phyloP scores from a whole-genome alignment of 2,888 invertebrate species.

The Trachelus iudaicus region DNA sequence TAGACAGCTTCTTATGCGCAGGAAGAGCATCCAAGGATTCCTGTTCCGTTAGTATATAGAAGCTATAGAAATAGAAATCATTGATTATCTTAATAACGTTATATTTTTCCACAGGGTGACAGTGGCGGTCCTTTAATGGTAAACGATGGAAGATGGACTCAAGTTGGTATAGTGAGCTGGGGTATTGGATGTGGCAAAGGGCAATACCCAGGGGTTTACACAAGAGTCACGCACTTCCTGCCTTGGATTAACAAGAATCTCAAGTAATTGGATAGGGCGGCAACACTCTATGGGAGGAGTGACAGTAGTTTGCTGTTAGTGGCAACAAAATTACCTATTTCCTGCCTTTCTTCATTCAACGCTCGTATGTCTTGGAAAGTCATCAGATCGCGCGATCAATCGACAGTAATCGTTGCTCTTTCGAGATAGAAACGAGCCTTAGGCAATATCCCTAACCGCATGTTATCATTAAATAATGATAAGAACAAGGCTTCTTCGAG shows the following conservation, averaged over 20 bases:
- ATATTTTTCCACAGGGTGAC: conserved; percentile 75
- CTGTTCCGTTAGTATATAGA: conserved; percentile 79
- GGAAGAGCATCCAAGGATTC: conserved; percentile 87
- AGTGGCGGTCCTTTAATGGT: conserved; percentile 91
- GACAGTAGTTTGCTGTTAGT: neutral
- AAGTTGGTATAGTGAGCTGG: conserved; percentile 91
- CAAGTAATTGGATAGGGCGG: conserved; percentile 65
- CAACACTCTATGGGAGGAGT: neutral
- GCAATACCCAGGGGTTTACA: conserved; percentile 91
- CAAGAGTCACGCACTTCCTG: conserved; percentile 83
- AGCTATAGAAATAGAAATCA: conserved; percentile 21
- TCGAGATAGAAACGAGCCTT: neutral
- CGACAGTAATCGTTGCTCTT: neutral
- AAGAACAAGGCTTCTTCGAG: neutral
- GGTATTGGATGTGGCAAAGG: conserved; percentile 93
- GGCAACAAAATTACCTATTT: conserved; percentile 21
- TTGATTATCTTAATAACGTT: conserved; percentile 3
- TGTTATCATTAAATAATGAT: neutral
- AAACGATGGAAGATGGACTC: conserved; percentile 81
- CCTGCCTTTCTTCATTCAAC: neutral
- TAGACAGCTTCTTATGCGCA: conserved; percentile 89
- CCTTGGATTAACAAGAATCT: conserved; percentile 90
- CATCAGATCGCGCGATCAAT: neutral
- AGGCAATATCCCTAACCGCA: neutral
- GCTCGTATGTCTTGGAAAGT: neutral